These are phyloP conservation scores for Uromys caudimaculatus DNA, from an alignment of 2,797 vertebrate genomes.

Conservation along the genomic window DNA sequence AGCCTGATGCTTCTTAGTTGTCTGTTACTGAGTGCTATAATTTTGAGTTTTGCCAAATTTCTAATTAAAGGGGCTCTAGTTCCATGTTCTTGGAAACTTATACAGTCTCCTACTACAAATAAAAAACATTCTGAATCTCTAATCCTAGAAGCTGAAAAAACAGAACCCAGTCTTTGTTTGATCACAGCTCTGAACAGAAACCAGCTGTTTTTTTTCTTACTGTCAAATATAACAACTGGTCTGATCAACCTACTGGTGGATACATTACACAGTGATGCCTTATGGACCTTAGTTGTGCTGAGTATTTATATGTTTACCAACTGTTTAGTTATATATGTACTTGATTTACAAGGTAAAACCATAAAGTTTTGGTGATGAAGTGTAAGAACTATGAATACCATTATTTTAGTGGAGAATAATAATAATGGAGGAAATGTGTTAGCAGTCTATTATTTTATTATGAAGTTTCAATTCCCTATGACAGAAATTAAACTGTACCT, in stretches of 20 bases:
- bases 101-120: background rate
- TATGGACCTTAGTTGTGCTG: constrained; percentile 89
- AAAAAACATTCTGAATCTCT: constrained; percentile 64
- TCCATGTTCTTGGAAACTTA: constrained; percentile 90
- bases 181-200: constrained; percentile 94
- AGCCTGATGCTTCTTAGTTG: constrained; percentile 90
- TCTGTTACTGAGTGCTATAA: constrained; percentile 89
- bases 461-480: background rate
- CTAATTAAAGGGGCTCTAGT: constrained; percentile 87
- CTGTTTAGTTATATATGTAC: constrained; percentile 89
- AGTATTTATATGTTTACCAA: constrained; percentile 94
- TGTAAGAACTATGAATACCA: constrained; percentile 12
- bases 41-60: constrained; percentile 91
- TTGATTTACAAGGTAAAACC: constrained; percentile 91
- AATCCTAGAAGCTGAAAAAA: constrained; percentile 57
- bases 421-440: constrained; percentile 45
- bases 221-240: constrained; percentile 95
- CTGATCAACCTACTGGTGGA: constrained; percentile 92
- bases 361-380: constrained; percentile 94
- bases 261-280: constrained; percentile 90
- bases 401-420: constrained; percentile 50
- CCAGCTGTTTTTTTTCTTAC: constrained; percentile 94
- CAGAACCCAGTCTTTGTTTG: constrained; percentile 87
- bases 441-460: constrained; percentile 54
- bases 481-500: background rate